Evolutionary conservation across 2,113 vertebrate species (phyloP).

Genomic region (Canis aureus): DNA sequence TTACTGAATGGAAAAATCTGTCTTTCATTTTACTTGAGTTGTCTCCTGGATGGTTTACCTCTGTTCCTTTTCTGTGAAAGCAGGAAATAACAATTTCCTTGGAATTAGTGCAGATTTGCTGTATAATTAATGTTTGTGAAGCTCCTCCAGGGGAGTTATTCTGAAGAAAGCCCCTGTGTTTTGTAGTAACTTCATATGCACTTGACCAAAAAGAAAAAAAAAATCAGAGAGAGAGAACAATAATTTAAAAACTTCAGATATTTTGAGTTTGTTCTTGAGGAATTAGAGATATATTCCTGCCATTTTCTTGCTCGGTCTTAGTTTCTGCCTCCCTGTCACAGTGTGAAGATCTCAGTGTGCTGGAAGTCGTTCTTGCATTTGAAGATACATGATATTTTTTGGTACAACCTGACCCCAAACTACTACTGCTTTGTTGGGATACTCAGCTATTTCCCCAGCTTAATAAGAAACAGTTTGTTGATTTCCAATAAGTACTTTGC

Average conservation of each 20-base stretch:
- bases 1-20: slow-evolving; percentile 47
- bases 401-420: background rate
- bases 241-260: background rate
- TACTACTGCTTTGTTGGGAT: background rate
- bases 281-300: too few relatives aligned
- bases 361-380: background rate
- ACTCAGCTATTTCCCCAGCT: background rate
- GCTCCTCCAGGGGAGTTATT: background rate
- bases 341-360: background rate
- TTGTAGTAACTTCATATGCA: background rate
- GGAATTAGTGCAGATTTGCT: background rate
- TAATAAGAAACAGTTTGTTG: slow-evolving; percentile 21
- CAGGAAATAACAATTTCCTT: background rate
- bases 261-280: background rate
- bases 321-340: background rate
- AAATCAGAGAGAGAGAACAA: background rate
- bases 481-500: background rate
- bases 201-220: background rate
- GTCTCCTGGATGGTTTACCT: background rate
- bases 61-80: slow-evolving; percentile 40
- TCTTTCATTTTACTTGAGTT: slow-evolving; percentile 49
- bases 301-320: background rate
- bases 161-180: background rate
- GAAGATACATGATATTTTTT: background rate
- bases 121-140: background rate